Evolutionary conservation across 2,888 invertebrate species (phyloP), one percentile per base, ranked within the genome.

Genomic region (Belgica antarctica): DNA sequence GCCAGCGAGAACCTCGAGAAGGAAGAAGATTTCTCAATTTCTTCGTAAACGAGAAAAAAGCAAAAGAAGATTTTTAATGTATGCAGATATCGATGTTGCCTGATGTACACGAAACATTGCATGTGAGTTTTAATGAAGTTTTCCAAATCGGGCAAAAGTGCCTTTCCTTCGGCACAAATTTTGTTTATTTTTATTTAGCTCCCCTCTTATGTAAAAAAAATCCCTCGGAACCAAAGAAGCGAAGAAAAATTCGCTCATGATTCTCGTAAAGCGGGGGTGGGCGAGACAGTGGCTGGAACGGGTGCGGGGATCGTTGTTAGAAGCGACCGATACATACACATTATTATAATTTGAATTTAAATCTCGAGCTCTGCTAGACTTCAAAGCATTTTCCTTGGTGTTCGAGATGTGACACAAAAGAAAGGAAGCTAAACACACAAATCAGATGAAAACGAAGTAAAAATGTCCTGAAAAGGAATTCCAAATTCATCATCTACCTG

Each of bases 341-440:
- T 65, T 65, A 65, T 65, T 65, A 47, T 65, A 65, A 65, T 65
- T 65, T 47, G 65, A 65, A 27, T 65, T 65, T 47, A 36, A 47
- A 47, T 19, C 47, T 65, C 24, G 34, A 19, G 15, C 15, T 46
- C 7, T 24, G 47, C 46, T n/a, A 8, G 10, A 22, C 34, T 12
- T 52, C 52, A 52, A 31, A 31, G 31, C 15, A 5, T n/a, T 41
- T 10, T 41, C 15, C n/a, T 2, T 52, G 52, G 52, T 52, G 52
- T 52, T 52, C 5, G 52, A 52, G 22, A 2, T 31, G 17, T 22
- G n/a, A 52, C n/a, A 52, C 52, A 52, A 52, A 52, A n/a, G 52
- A 52, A 22, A 52, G 17, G 52, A 52, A 52, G 52, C 52, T 52
- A 31, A 31, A 12, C 5, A 31, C 12, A 12, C 5, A 31, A 31